Evolutionary conservation across 2,888 invertebrate species (phyloP), one percentile per base, ranked within the genome.

Genomic region (Hirtodrosophila histrioides): DNA sequence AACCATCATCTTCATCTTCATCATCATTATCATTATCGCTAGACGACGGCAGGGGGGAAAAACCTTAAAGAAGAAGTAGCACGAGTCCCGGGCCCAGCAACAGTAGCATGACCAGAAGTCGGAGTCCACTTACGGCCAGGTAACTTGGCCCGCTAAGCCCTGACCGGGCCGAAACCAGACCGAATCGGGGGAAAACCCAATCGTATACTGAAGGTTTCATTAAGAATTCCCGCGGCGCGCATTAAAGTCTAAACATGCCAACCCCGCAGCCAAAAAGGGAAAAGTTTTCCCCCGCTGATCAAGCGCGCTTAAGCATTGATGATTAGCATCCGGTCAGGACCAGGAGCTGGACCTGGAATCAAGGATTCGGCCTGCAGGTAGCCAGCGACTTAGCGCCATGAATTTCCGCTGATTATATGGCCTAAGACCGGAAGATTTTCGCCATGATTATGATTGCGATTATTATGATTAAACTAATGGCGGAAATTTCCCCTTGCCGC

Each of bases 161-260:
- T 48, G 63, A 48, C 45, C 39, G 17, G 27, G 50, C 31, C 53
- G 45, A 39, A 62, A 48, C 40, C 49, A 29, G 4, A 46, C 1
- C 11, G n/a, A n/a, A n/a, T n/a, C 17, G 8, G 10, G 71, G 86
- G 86, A 70, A 85, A 86, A 70, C 88, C 84, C 65, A 56, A 44
- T 55, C 40, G 35, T 45, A 49, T 48, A 37, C 50, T 49, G 57
- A 41, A 53, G 60, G 61, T 80, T 85, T 86, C 83, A 86, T 87
- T 87, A 77, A 83, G 86, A 79, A 87, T 87, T 83, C 81, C 77
- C 77, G 88, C 74, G 82, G 85, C 75, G 79, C 73, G 79, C 39
- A 88, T 86, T 86, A 88, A 87, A 86, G 87, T 79, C 88, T 88
- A 88, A 85, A 88, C 85, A 85, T 88, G 85, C 88, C 85, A 86